Evolutionary conservation across 2,797 vertebrate species (phyloP).

Genomic region (Ammospiza maritima): DNA sequence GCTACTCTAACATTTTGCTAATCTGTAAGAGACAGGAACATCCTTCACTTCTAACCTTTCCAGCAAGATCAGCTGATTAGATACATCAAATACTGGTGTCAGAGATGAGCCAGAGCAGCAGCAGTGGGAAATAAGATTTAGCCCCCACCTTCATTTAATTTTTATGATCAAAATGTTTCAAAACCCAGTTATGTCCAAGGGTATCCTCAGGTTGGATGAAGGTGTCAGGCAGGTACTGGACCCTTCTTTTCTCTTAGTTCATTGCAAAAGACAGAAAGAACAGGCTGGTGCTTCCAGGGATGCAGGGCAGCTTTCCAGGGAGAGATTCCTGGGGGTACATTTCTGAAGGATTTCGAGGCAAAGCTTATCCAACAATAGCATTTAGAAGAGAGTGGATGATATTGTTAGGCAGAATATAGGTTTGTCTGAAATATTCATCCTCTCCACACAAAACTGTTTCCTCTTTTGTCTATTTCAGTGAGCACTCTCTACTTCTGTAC

Average conservation of each 20-base stretch:
- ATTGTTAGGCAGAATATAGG: not conserved
- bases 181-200: slow-evolving; percentile 30
- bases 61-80: slow-evolving; percentile 36
- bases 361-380: not conserved
- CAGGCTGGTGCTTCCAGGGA: not conserved
- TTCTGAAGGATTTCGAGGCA: not conserved
- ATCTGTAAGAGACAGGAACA: slow-evolving; percentile 45
- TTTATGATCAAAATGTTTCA: slow-evolving; percentile 45
- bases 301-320: not conserved
- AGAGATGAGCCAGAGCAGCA: slow-evolving; percentile 36
- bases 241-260: not conserved
- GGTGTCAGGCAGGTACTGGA: not conserved
- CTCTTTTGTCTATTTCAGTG: slow-evolving; percentile 1
- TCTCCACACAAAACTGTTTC: not conserved
- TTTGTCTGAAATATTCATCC: slow-evolving; percentile 3
- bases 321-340: not conserved
- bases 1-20: slow-evolving; percentile 29
- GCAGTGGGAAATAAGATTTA: slow-evolving; percentile 57
- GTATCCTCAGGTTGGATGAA: slow-evolving; percentile 4
- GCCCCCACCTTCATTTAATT: slow-evolving; percentile 39
- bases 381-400: not conserved
- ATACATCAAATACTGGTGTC: slow-evolving; percentile 10
- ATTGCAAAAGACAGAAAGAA: not conserved
- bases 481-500: not conserved
- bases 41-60: slow-evolving; percentile 60